These are phyloP conservation scores for Heteromurus nitidus DNA, from an alignment of 2,888 invertebrate species.

Conservation along the genomic window DNA sequence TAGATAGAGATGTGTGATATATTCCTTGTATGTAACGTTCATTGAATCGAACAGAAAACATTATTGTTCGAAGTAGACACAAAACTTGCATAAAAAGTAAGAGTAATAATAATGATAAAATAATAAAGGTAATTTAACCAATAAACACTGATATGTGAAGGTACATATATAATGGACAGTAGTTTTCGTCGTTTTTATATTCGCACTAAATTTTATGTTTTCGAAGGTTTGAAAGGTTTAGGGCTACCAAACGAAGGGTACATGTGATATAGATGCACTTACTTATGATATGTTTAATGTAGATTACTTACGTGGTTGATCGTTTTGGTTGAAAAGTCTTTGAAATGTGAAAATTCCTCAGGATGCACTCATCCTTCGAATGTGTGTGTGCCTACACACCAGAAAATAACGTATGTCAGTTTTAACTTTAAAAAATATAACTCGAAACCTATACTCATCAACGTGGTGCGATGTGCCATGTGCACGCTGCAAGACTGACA, in stretches of 20 bases:
- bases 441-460: background rate
- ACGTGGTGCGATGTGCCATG: no score
- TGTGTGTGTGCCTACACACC: background rate
- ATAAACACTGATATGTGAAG: conserved; percentile 11
- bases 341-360: conserved; percentile 44
- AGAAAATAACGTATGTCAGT: background rate
- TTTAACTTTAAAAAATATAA: background rate
- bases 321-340: conserved; percentile 46
- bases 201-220: background rate
- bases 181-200: background rate
- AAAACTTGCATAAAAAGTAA: conserved; percentile 17
- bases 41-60: background rate
- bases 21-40: background rate
- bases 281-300: background rate
- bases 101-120: conserved; percentile 15
- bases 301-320: conserved; percentile 13
- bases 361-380: background rate
- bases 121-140: conserved; percentile 22
- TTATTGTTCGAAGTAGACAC: background rate
- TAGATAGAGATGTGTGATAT: no score
- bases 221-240: conserved; percentile 16
- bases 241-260: background rate
- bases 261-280: background rate
- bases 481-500: background rate
- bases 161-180: background rate